Conservation (phyloP, 2,888 invertebrate species). For the Aelia acuminata region DNA sequence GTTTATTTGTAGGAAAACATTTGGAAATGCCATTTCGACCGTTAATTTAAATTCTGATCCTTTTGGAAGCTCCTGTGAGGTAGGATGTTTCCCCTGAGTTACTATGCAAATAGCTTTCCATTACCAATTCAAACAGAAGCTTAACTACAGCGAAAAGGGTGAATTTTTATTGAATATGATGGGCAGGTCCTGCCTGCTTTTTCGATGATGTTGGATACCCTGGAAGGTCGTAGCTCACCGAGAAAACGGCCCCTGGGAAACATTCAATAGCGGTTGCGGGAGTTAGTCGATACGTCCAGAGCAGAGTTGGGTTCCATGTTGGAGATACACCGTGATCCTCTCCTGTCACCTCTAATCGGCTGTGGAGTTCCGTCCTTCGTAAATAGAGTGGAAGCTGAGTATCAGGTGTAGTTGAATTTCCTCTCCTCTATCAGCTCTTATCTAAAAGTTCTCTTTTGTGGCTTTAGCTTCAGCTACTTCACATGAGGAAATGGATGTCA, state of each 20-base stretch:
- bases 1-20: too few relatives aligned
- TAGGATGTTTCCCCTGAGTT: background rate
- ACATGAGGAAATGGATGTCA: background rate
- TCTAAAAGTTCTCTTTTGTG: slow-evolving; percentile 6
- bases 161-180: background rate
- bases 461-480: background rate
- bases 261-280: background rate
- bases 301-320: slow-evolving; percentile 9
- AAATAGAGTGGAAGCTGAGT: background rate
- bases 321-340: background rate
- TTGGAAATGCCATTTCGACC: background rate
- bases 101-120: background rate
- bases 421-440: background rate
- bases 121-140: slow-evolving; percentile 9
- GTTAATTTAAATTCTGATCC: background rate
- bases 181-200: background rate
- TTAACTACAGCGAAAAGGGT: background rate
- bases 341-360: background rate
- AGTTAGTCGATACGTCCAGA: background rate
- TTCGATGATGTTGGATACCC: background rate
- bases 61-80: background rate
- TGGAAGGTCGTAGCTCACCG: background rate
- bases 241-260: background rate
- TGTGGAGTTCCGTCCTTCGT: background rate
- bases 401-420: background rate